These are phyloP conservation scores for Chironomus striatipennis DNA, from an alignment of 1,140 invertebrate genomes.

Conservation along the genomic window DNA sequence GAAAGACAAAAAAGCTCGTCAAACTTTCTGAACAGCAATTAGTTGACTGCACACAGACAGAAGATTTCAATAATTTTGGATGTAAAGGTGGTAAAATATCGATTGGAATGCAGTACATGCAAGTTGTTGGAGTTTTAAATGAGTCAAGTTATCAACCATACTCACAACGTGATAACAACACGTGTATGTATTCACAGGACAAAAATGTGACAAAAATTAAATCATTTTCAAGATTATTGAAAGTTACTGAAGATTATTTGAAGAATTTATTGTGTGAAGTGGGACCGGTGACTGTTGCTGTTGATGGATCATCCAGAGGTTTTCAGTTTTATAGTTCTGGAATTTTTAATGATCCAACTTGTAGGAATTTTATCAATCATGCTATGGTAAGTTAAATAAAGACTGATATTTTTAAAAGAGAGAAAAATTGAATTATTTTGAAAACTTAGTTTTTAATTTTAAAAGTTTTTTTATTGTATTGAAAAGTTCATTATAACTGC, in stretches of 20 bases:
- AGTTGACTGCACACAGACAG: constrained; percentile 38
- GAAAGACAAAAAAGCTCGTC: constrained; percentile 53
- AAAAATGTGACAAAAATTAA: constrained; percentile 45
- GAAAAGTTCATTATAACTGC: no score
- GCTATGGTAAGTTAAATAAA: constrained; percentile 49
- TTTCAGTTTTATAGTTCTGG: constrained; percentile 70
- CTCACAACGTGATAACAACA: constrained; percentile 37
- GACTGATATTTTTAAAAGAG: no score
- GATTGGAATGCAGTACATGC: constrained; percentile 49
- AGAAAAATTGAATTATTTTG: no score
- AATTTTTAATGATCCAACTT: constrained; percentile 35
- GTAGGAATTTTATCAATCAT: constrained; percentile 56
- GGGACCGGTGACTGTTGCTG: constrained; percentile 55
- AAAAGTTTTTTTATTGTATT: no score
- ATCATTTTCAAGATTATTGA: constrained; percentile 36
- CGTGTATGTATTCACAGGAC: constrained; percentile 47
- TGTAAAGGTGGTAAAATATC: constrained; percentile 53
- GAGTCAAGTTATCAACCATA: constrained; percentile 44
- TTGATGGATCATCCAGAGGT: constrained; percentile 64
- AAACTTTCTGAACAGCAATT: constrained; percentile 46
- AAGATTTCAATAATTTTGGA: constrained; percentile 43
- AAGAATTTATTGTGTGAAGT: constrained; percentile 73
- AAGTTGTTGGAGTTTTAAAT: constrained; percentile 44
- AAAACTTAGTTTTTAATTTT: no score
- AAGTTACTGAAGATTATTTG: constrained; percentile 61